A percentile compares a stretch with the other conserved stretches of the same genome.
phyloP scores from a whole-genome alignment of 1,140 invertebrate species.

The Diorhabda carinulata region DNA sequence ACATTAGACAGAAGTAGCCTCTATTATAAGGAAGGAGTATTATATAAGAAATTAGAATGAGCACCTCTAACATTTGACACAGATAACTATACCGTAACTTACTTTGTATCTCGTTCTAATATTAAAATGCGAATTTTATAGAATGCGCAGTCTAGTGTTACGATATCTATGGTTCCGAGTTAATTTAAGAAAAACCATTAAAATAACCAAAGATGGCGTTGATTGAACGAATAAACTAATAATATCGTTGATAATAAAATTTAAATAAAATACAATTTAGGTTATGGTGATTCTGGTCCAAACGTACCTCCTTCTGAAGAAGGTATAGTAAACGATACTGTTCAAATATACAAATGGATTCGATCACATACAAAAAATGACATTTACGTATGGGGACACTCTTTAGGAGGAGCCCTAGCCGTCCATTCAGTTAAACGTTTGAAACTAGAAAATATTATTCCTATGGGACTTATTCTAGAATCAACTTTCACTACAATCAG shows the following conservation, averaged over 20 bases:
- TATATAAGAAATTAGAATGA: no score
- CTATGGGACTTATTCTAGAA: slow-evolving; percentile 75
- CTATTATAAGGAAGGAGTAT: no score
- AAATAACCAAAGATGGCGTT: no score
- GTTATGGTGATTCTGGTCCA: slow-evolving; percentile 80
- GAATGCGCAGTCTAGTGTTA: no score
- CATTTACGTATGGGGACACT: slow-evolving; percentile 88
- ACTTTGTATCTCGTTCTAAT: no score
- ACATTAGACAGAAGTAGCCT: no score
- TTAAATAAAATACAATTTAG: slow-evolving; percentile 50
- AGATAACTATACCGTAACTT: no score
- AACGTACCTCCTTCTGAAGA: slow-evolving; percentile 61
- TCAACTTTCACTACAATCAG: slow-evolving; percentile 82
- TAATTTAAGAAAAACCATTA: no score
- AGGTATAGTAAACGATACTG: slow-evolving; percentile 77
- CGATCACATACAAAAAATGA: slow-evolving; percentile 46
- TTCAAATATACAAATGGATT: slow-evolving; percentile 76
- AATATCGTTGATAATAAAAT: background rate
- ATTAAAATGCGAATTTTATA: no score
- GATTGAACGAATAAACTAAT: no score
- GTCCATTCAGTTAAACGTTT: slow-evolving; percentile 53
- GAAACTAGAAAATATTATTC: slow-evolving; percentile 51
- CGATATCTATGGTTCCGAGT: no score
- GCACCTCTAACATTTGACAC: no score
- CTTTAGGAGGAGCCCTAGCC: slow-evolving; percentile 66